Evolutionary conservation across 2,888 invertebrate species (phyloP).

Genomic region (Clivina fossor): DNA sequence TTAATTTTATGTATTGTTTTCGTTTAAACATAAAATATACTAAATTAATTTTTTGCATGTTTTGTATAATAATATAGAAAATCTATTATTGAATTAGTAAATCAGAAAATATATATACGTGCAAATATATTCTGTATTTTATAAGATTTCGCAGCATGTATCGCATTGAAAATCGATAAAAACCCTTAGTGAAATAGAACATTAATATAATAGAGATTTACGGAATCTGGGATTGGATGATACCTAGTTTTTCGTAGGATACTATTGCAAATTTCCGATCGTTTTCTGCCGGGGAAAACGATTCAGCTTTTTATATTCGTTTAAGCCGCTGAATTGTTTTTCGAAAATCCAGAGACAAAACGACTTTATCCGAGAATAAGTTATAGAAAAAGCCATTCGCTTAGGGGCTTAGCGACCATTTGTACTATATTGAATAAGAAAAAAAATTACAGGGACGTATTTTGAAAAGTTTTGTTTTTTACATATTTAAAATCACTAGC

Average conservation of each 20-base stretch:
- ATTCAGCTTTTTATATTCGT: slow-evolving; percentile 12
- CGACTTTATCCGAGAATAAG: slow-evolving; percentile 11
- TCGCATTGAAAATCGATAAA: not conserved
- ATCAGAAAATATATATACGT: too few species aligned
- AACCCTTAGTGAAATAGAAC: slow-evolving; percentile 1
- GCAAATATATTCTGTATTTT: too few species aligned
- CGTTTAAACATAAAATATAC: too few species aligned
- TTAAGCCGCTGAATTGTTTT: slow-evolving; percentile 21
- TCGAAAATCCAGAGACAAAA: slow-evolving; percentile 17
- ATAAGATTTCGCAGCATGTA: not conserved
- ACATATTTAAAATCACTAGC: too few species aligned
- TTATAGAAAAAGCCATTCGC: not conserved
- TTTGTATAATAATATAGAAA: too few species aligned
- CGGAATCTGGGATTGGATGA: not conserved
- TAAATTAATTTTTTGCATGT: too few species aligned
- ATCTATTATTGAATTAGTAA: too few species aligned
- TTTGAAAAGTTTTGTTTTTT: too few species aligned
- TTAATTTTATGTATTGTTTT: too few species aligned
- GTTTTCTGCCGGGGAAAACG: slow-evolving; percentile 6
- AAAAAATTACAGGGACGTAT: too few species aligned
- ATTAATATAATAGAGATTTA: slow-evolving; percentile 1
- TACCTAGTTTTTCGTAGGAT: not conserved
- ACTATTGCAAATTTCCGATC: slow-evolving; percentile 16
- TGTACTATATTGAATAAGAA: too few species aligned
- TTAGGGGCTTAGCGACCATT: slow-evolving; percentile 5